A percentile compares a stretch with the other conserved stretches of the same genome.
Evolutionary conservation across 23 tunicate genomes (phyloP).

Genomic region (Aplidium turbinatum): DNA sequence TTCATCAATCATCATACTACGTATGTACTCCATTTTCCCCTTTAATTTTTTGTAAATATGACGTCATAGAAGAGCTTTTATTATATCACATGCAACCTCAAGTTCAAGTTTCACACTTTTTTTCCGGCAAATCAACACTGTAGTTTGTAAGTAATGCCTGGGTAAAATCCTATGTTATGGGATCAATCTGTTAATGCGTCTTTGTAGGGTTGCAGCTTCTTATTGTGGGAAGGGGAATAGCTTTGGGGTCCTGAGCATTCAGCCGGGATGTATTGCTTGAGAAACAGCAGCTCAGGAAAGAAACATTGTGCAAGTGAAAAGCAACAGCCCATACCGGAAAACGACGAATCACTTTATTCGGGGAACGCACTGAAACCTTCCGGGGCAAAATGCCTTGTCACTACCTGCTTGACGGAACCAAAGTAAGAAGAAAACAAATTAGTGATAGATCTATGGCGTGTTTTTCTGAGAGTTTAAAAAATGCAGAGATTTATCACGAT

Average conservation of each 20-base stretch:
- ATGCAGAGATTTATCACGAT: too few relatives aligned
- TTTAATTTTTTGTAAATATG: not conserved
- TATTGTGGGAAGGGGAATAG: slow-evolving; percentile 22
- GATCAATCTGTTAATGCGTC: slow-evolving; percentile 10
- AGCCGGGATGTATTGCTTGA: too few relatives aligned
- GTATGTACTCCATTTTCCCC: not conserved
- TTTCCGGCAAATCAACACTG: not conserved
- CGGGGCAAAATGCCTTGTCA: slow-evolving; percentile 47
- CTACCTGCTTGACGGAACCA: slow-evolving; percentile 60
- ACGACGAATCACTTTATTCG: too few relatives aligned
- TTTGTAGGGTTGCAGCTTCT: slow-evolving; percentile 17
- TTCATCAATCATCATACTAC: not conserved
- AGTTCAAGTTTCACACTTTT: not conserved
- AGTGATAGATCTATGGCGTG: too few relatives aligned
- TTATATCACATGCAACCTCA: not conserved
- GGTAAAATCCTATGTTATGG: slow-evolving; percentile 46
- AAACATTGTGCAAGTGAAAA: too few relatives aligned
- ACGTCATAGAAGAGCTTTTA: not conserved
- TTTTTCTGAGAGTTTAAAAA: too few relatives aligned
- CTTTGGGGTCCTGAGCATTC: too few relatives aligned
- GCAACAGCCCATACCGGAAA: too few relatives aligned
- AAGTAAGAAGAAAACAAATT: too few relatives aligned
- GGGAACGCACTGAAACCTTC: slow-evolving; percentile 37
- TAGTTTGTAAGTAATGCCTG: slow-evolving; percentile 25
- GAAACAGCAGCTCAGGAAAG: too few relatives aligned